A percentile compares a stretch with the other conserved stretches of the same genome.
These are phyloP conservation scores for Chaetodon trifasciatus DNA, from an alignment of 2,797 vertebrate genomes.

Conservation along the genomic window DNA sequence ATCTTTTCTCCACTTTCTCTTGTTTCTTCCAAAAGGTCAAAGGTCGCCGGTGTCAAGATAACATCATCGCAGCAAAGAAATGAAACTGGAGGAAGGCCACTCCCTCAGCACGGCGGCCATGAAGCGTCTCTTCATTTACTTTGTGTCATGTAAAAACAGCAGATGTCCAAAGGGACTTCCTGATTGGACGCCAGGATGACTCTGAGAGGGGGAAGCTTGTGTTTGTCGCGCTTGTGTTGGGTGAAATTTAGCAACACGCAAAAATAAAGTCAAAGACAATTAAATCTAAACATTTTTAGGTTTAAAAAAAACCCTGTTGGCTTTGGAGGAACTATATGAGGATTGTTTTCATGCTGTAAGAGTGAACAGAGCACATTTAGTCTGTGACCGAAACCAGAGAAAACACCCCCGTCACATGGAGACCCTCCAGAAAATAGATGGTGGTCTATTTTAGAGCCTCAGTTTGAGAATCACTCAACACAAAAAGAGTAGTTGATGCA, in stretches of 20 bases:
- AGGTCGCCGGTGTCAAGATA: conserved; percentile 32
- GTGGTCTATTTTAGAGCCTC: conserved; percentile 45
- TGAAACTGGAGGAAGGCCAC: neutral
- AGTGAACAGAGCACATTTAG: conserved; percentile 25
- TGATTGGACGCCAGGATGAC: conserved; percentile 9
- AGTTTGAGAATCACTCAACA: conserved; percentile 15
- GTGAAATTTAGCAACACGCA: conserved; percentile 38
- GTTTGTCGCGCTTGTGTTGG: conserved; percentile 35
- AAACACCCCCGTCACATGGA: conserved; percentile 39
- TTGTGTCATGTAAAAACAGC: neutral
- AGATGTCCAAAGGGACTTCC: conserved; percentile 10
- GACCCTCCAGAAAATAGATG: conserved; percentile 45
- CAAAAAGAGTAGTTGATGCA: neutral
- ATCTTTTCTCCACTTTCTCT: conserved; percentile 31
- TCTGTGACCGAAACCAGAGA: conserved; percentile 35
- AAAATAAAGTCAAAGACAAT: conserved; percentile 29
- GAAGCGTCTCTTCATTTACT: too few species aligned
- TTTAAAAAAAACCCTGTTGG: neutral
- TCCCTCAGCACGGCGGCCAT: neutral
- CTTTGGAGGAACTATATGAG: conserved; percentile 22
- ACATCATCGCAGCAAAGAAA: neutral
- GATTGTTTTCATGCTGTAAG: conserved; percentile 23
- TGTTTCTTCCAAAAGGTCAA: conserved; percentile 38
- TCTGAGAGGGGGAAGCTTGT: neutral
- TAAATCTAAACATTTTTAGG: neutral